These are phyloP conservation scores for Cheilosia vulpina DNA, from an alignment of 2,888 invertebrate species.

Conservation along the genomic window DNA sequence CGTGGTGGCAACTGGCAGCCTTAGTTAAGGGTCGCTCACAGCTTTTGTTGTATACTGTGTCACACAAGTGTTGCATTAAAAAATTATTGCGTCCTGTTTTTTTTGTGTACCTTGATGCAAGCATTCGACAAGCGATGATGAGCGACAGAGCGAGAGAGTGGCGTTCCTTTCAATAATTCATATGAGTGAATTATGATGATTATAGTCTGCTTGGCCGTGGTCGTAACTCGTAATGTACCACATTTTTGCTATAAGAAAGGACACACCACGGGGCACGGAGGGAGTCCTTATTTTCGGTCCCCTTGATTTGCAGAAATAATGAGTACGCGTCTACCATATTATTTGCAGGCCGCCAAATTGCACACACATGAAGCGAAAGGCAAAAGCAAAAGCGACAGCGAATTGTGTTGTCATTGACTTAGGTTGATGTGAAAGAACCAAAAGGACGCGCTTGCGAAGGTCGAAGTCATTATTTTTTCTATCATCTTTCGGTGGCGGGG, in stretches of 20 bases:
- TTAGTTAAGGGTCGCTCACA: slow-evolving; percentile 36
- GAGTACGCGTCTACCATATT: slow-evolving; percentile 32
- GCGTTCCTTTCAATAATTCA: slow-evolving; percentile 66
- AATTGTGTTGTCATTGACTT: slow-evolving; percentile 55
- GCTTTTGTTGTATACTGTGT: slow-evolving; percentile 57
- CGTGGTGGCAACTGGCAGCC: slow-evolving; percentile 13
- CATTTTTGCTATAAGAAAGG: slow-evolving; percentile 43
- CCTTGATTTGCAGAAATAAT: slow-evolving; percentile 55
- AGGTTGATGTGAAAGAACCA: slow-evolving; percentile 23
- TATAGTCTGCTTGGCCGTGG: slow-evolving; percentile 23
- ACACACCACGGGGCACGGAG: slow-evolving; percentile 38
- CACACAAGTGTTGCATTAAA: slow-evolving; percentile 73
- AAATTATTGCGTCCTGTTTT: slow-evolving; percentile 65
- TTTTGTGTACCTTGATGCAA: slow-evolving; percentile 41
- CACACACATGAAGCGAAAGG: slow-evolving; percentile 13
- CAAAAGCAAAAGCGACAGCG: slow-evolving; percentile 24
- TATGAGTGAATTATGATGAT: slow-evolving; percentile 52
- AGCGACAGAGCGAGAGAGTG: background rate
- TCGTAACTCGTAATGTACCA: background rate
- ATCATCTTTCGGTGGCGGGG: slow-evolving; percentile 6
- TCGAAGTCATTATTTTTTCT: slow-evolving; percentile 39
- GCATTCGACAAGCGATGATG: slow-evolving; percentile 7
- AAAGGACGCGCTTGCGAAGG: slow-evolving; percentile 27
- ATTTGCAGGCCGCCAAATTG: slow-evolving; percentile 43
- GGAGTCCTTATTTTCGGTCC: slow-evolving; percentile 29